These are phyloP conservation scores for Helarctos malayanus DNA, from an alignment of 2,797 vertebrate genomes.

Conservation along the genomic window DNA sequence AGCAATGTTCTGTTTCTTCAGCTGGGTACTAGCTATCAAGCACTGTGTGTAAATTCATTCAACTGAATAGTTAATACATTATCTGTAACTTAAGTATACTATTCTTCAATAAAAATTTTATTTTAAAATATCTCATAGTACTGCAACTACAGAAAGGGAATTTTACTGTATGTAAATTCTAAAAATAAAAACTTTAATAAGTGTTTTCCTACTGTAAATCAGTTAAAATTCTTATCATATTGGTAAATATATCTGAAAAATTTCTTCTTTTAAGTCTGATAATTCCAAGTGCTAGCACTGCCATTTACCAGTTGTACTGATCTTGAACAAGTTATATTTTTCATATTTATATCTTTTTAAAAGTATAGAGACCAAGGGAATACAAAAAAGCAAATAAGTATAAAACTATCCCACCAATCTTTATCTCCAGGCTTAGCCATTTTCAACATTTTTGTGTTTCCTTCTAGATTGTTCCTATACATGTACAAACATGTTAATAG, in stretches of 20 bases:
- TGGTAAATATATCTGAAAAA: slow-evolving; percentile 48
- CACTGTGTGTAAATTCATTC: not conserved
- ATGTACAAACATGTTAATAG: not conserved
- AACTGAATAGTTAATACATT: not conserved
- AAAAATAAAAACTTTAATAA: not conserved
- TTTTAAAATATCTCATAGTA: not conserved
- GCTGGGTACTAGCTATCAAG: not conserved
- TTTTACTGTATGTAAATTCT: not conserved
- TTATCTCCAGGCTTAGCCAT: not conserved
- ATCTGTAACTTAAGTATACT: not conserved
- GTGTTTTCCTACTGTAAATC: not conserved
- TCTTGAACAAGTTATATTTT: slow-evolving; percentile 11
- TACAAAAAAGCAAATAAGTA: slow-evolving; percentile 41
- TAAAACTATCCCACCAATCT: not conserved
- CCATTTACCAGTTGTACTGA: not conserved
- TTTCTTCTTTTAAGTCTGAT: not conserved
- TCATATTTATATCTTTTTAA: not conserved
- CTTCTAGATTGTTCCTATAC: not conserved
- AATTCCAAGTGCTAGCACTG: not conserved
- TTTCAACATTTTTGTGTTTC: slow-evolving; percentile 17
- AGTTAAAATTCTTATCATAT: slow-evolving; percentile 38
- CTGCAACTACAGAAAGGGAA: not conserved
- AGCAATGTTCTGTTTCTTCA: slow-evolving; percentile 11
- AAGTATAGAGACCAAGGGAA: not conserved
- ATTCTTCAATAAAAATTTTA: slow-evolving; percentile 16